Base-by-base conservation (phyloP, 2,797 vertebrate species). In the Gallirallus australis region DNA sequence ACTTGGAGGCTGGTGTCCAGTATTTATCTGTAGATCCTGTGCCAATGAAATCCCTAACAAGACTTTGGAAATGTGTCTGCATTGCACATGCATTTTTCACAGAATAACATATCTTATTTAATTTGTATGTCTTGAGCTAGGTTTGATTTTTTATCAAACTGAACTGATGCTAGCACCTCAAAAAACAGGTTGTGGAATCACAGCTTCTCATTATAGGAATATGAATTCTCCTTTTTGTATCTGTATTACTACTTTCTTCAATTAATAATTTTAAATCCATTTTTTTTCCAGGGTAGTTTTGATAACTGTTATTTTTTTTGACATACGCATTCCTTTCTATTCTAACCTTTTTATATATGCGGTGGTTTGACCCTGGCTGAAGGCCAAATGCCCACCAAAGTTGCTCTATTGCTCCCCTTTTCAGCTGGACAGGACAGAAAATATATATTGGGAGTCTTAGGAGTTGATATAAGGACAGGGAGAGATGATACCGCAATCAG, bases 71-170 rank as follows among this genome's bases (percentile, higher is more conserved):
- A 81, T 40, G 4, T 40, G 12, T 12, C 45, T 90, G 81, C 5
- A 81, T 93, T 89, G 81, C 80, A 82, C 6, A 66, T 68, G 82
- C 69, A 48, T 60, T 88, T 85, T 19, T 83, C 11, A 50, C 27
- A 63, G 57, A 76, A 75, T 69, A 91, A 65, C 27, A 94, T 73
- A 82, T 4, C 9, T 68, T 61, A 15, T 73, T 80, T 95, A 40
- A 10, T 56, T 94, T 77, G 4, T 35, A 12, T 60, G 3, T 80
- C 47, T 40, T 60, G 16, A 90, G 16, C 9, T 86, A 16, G 17
- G 10, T 89, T 94, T 95, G 42, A 39, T 95, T 25, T 54, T 9
- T 82, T 87, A 47, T 82, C 17, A 93, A 47, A 85, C 39, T 64
- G 47, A 82, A 10, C 18, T n/a, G 52, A 61, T 72, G 45, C 39